Percentiles rank a stretch among this genome's conserved stretches.
phyloP scores from a whole-genome alignment of 2,888 invertebrate genomes.

The Agrotis puta region DNA sequence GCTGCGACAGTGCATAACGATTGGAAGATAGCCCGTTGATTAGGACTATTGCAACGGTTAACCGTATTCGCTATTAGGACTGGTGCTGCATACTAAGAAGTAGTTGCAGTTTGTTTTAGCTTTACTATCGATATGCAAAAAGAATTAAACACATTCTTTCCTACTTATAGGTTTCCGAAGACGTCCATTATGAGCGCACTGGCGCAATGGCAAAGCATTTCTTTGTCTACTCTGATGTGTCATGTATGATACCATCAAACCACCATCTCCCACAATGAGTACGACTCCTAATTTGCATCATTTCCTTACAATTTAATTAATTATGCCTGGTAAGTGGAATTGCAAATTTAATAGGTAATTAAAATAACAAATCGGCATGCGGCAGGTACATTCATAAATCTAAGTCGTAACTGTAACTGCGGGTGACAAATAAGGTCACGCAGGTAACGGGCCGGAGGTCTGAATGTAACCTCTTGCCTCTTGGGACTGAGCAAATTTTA shows the following conservation, averaged over 20 bases:
- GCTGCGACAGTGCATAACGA: constrained; percentile 36
- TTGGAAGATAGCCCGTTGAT: constrained; percentile 34
- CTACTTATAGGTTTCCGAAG: neutral
- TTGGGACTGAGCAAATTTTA: constrained; percentile 50
- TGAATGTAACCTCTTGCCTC: constrained; percentile 54
- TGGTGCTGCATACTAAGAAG: constrained; percentile 45
- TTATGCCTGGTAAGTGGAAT: constrained; percentile 26
- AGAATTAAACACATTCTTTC: neutral
- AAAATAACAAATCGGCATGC: constrained; percentile 61
- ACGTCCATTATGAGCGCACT: no score
- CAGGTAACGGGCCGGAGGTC: constrained; percentile 62
- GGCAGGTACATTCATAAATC: constrained; percentile 52
- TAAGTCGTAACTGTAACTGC: constrained; percentile 52
- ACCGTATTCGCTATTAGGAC: constrained; percentile 29
- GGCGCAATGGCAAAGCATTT: neutral
- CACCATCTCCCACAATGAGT: neutral
- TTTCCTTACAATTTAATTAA: constrained; percentile 39
- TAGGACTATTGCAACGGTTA: constrained; percentile 51
- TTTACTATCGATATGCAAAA: neutral
- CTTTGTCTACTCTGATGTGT: neutral
- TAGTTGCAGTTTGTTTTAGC: neutral
- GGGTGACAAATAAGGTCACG: constrained; percentile 71
- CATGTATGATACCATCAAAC: neutral
- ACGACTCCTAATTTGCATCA: constrained; percentile 10
- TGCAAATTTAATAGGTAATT: constrained; percentile 65